Percentiles rank a stretch among this genome's conserved stretches.
Conservation (phyloP, 2,113 vertebrate genomes). For the Sylvilagus bachmani region DNA sequence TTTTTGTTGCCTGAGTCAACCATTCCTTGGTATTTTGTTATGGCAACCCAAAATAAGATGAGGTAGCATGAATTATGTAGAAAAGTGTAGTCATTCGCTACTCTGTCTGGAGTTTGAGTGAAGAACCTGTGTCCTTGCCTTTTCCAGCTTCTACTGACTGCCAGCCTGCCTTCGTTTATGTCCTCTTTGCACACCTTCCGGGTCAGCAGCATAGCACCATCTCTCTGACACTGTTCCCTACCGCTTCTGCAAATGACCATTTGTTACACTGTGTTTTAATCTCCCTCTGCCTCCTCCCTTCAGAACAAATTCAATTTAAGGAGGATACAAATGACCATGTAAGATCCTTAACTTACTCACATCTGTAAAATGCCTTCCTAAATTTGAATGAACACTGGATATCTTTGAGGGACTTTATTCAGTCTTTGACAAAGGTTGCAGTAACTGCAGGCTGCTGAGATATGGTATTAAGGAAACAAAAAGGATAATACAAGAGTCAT, state of each 20-base stretch:
- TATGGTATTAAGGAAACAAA: background rate
- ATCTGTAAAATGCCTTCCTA: background rate
- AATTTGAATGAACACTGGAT: background rate
- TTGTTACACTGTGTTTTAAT: background rate
- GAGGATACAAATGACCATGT: background rate
- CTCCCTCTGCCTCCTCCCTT: background rate
- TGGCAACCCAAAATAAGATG: background rate
- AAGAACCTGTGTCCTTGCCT: background rate
- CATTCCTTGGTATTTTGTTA: background rate
- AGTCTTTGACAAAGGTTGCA: background rate
- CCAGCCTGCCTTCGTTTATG: background rate
- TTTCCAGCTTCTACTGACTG: background rate
- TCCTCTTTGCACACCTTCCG: background rate
- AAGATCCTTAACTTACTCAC: background rate
- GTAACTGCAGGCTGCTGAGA: background rate
- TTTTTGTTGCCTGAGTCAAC: background rate
- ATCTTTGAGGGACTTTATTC: background rate
- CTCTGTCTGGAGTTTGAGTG: background rate
- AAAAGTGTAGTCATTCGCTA: background rate
- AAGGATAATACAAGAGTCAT: background rate
- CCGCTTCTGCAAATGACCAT: background rate
- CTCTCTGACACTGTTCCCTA: background rate
- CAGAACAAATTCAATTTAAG: background rate
- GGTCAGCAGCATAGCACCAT: background rate
- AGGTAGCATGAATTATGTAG: background rate